phyloP scores from a whole-genome alignment of 2,797 vertebrate genomes.

The Diplodus sargus region DNA sequence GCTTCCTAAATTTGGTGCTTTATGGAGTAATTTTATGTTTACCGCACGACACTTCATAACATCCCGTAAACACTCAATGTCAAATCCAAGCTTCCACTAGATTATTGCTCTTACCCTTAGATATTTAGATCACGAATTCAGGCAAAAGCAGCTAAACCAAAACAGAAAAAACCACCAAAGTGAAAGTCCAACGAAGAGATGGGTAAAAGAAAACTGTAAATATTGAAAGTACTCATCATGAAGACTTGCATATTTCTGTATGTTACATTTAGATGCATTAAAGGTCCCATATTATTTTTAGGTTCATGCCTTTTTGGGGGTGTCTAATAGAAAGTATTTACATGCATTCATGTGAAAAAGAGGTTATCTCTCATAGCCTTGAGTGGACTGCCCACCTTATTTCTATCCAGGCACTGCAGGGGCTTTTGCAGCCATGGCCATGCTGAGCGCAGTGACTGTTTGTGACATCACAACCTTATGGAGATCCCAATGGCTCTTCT shows the following conservation, averaged over 20 bases:
- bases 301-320: no score
- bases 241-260: neutral
- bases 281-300: neutral
- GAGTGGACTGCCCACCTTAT: no score
- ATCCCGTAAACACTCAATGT: constrained; percentile 34
- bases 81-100: constrained; percentile 13
- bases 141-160: constrained; percentile 1
- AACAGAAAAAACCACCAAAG: neutral
- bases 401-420: no score
- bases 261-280: constrained; percentile 1
- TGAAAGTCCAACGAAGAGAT: neutral
- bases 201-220: neutral
- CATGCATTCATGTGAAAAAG: no score
- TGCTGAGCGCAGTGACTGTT: no score
- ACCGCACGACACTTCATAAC: constrained; percentile 36
- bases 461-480: no score
- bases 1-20: constrained; percentile 24
- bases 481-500: no score
- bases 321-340: no score
- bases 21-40: constrained; percentile 34
- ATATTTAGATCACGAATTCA: neutral
- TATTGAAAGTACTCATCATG: neutral
- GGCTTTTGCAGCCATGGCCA: no score
- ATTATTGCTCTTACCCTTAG: constrained; percentile 16
- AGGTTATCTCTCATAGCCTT: no score